Evolutionary conservation across 2,113 vertebrate genomes (phyloP), one percentile per base, ranked within the genome.

Genomic region (Miniopterus natalensis): DNA sequence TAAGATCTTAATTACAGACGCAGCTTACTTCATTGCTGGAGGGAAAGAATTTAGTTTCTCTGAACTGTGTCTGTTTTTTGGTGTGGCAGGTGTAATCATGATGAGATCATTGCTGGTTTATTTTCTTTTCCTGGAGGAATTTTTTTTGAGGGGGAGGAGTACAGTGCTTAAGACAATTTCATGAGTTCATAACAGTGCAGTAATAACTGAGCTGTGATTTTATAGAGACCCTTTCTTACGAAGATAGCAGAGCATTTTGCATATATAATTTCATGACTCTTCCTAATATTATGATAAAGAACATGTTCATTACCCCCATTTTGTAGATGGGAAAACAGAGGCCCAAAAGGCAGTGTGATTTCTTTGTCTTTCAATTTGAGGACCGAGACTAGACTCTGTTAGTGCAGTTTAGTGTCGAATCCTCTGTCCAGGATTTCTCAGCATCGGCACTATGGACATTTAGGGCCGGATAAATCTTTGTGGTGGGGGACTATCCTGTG

Each of bases 61-160:
- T 98, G 97, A 98, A 98, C 98, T 95, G 94, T 90, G 97, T 96
- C 98, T 98, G 98, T 96, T 95, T 97, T 98, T 97, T 98, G 98
- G 98, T 98, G 97, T 97, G 94, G 97, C 98, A 96, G 17, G 97
- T 98, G 98, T 98, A 98, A 98, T 98, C 98, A 95, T 31, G 95
- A 95, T 99, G 98, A 99, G 98, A 98, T 98, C 98, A 99, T 98
- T 98, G 97, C 98, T 98, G 97, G 55, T 97, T 94, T 97, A 88
- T 95, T 96, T 87, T 94, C 95, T 96, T 93, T 86, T 94, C 95
- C 77, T 15, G 20, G 70, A 95, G 96, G 96, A 94, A 59, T 84
- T 63, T 71, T 86, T 66, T 66, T 47, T 36, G 63, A 77, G 29
- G 66, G 57, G 84, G 91, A 81, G 94, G 90, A 95, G 57, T 51